Conservation (phyloP, 2,888 invertebrate genomes). For the Clistopyga incitator region DNA sequence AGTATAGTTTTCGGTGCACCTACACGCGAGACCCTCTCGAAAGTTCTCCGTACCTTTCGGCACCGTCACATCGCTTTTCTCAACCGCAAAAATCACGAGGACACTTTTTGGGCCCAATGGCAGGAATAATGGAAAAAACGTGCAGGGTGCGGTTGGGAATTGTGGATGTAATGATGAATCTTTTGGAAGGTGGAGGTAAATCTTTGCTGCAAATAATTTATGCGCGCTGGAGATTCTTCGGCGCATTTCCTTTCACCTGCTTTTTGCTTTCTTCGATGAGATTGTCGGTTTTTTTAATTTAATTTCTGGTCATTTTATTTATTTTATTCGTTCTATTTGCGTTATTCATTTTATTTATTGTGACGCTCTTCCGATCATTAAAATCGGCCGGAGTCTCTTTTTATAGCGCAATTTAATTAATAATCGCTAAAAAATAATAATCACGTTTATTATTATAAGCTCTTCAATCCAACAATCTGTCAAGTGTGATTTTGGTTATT, state of each 20-base stretch:
- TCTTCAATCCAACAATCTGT: no score
- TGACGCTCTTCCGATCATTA: no score
- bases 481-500: no score
- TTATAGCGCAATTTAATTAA: no score
- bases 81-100: constrained; percentile 12
- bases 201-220: constrained; percentile 3
- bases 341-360: not conserved
- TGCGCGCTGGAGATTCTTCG: not conserved
- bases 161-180: not conserved
- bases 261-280: not conserved
- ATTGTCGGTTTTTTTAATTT: no score
- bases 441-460: no score
- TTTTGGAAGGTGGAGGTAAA: not conserved
- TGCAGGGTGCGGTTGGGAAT: not conserved
- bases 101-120: not conserved
- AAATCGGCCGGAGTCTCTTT: no score
- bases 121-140: not conserved
- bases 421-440: no score
- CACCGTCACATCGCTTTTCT: not conserved
- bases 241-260: not conserved
- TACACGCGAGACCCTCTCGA: not conserved
- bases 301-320: not conserved
- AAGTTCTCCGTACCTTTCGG: not conserved
- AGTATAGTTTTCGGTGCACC: constrained; percentile 18
- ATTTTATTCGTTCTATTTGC: not conserved